Base-by-base conservation (phyloP, 2,888 invertebrate species). In the Gryllus longicercus region DNA sequence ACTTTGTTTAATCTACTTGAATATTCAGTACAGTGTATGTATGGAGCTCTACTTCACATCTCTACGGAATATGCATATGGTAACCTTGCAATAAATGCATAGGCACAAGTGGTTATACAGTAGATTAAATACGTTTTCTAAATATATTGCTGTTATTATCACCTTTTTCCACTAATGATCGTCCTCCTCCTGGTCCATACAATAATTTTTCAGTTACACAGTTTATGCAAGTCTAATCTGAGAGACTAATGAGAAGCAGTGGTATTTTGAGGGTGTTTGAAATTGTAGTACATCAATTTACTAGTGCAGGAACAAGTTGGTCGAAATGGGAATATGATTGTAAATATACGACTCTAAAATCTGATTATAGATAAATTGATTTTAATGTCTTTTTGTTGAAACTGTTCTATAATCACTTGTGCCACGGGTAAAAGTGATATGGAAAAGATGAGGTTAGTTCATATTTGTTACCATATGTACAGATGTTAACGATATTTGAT, bases 71-170 rank as follows among this genome's bases (percentile, higher is more conserved):
- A 63, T 63, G 63, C 63, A 63, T 63, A 63, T 63, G 63, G 63
- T 63, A 63, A 63, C 63, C 63, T 63, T 63, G 63, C 63, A 63
- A n/a, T 63, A 63, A 63, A 63, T 63, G 63, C 63, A 63, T 63
- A 63, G 63, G 63, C 63, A 63, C 63, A 63, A 63, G 63, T 63
- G 63, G 63, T 63, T 63, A 63, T 63, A 63, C n/a, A 63, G n/a
- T 63, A 63, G n/a, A 63, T 38, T 38, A 38, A 38, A 38, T 38
- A 38, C 38, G 38, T 63, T 63, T n/a, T 63, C 63, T 63, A 63
- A 63, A 18, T 63, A 63, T 63, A 63, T 63, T 63, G 63, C 63
- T 63, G 63, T 63, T 63, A n/a, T 18, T 63, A 63, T 63, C 63
- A 63, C 63, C 63, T 63, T n/a, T 18, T 63, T 63, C 38, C 38